Base-by-base conservation (phyloP, 2,113 vertebrate genomes). In the Callionymus lyra region DNA sequence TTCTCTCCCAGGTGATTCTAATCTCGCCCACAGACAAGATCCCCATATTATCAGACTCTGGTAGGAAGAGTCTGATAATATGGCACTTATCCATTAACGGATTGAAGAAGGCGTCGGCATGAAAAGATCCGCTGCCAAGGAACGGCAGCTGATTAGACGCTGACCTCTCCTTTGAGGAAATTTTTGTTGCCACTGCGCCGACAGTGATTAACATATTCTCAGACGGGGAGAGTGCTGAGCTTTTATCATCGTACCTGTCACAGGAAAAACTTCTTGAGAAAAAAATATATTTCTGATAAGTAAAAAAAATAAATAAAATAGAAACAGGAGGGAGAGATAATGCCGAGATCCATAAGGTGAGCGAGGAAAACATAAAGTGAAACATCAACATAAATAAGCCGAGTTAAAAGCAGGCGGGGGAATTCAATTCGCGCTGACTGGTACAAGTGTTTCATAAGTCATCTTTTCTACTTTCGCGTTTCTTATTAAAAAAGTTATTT, bases 181-280 rank as follows among this genome's bases (percentile, higher is more conserved):
- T 63, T 53, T 57, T 31, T 43, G 53, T 58, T n/a, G 37, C 39
- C 4, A 48, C 44, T 36, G 41, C 13, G 63, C 64, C 59, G 55
- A 63, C 72, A 21, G 42, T 65, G 67, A 79, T 76, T 76, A 77
- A 74, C 79, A 79, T 77, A 77, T 76, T 61, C 62, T 66, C 48
- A 63, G 63, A 63, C 12, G 39, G 71, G 54, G 71, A 63, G 45
- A 54, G 32, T 27, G 47, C 12, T 36, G 37, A 16, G 56, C 53
- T 62, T 73, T 73, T 40, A 58, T 64, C 46, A 53, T 48, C 44
- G 53, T 69, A 61, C 51, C 38, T 68, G 56, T 57, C 60, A 58
- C 53, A 51, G 35, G 45, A 61, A 53, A 63, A 72, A 44, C 54
- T 40, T 58, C 44, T 59, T 1, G 10, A 48, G 38, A 27, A 17